phyloP scores from a whole-genome alignment of 2,113 vertebrate genomes.

The Nycticorax nycticorax region DNA sequence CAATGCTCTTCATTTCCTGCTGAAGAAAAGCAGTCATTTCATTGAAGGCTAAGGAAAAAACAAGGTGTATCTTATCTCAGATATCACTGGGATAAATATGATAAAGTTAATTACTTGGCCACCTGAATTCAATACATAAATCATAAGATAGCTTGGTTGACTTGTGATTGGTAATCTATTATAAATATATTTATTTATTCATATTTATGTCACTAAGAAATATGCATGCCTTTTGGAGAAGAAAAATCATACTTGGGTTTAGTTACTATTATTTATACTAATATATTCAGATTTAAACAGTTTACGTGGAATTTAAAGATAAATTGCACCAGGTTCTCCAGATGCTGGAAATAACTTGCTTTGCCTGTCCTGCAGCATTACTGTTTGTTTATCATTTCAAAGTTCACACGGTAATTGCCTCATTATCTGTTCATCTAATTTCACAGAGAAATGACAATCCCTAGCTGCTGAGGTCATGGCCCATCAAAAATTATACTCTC shows the following conservation, averaged over 20 bases:
- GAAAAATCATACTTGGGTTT: neutral
- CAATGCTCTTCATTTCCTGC: neutral
- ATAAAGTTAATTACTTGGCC: neutral
- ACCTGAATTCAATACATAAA: neutral
- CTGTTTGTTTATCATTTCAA: constrained; percentile 41
- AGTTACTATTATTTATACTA: neutral
- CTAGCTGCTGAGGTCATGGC: constrained; percentile 49
- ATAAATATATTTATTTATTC: neutral
- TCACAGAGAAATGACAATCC: constrained; percentile 33
- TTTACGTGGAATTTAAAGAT: neutral
- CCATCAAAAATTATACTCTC: constrained; percentile 47
- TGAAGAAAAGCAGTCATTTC: neutral
- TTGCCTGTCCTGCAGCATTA: neutral
- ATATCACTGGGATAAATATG: neutral
- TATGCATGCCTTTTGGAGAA: neutral
- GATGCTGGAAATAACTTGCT: constrained; percentile 2
- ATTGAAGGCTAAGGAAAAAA: neutral
- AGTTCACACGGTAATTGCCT: constrained; percentile 46
- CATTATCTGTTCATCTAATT: constrained; percentile 60
- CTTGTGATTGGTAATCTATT: neutral
- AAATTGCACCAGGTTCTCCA: constrained; percentile 2
- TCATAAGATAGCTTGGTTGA: neutral
- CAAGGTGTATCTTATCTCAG: neutral
- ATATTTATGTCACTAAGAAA: neutral
- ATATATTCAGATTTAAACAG: constrained; percentile 6